Conservation (phyloP, 1,140 invertebrate species). For the Camponotus pennsylvanicus region DNA sequence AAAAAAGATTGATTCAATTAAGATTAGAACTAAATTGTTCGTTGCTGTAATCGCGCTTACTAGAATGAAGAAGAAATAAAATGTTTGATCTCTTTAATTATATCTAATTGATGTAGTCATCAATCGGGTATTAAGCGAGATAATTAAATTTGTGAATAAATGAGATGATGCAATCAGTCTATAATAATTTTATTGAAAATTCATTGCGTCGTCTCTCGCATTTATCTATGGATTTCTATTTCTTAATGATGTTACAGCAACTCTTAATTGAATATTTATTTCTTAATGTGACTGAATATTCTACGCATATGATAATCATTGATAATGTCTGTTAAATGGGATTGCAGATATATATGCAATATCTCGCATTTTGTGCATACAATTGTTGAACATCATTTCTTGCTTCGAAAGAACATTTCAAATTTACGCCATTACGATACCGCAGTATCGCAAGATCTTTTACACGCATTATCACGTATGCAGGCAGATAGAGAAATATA, state of each 20-base stretch:
- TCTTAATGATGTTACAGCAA: background rate
- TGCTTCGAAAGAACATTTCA: background rate
- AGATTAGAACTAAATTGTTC: background rate
- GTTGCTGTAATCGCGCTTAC: background rate
- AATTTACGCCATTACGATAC: background rate
- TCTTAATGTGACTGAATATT: background rate
- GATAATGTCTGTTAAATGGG: background rate
- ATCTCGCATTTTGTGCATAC: background rate
- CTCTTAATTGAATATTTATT: background rate
- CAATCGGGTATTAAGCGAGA: background rate
- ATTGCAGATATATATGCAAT: background rate
- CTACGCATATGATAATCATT: background rate
- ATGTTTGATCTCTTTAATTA: background rate
- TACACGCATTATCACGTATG: constrained; percentile 35
- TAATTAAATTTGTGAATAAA: background rate
- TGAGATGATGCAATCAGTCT: background rate
- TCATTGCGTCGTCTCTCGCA: too few relatives aligned
- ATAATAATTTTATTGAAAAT: background rate
- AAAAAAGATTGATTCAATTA: background rate
- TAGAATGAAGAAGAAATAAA: background rate
- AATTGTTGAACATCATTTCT: background rate
- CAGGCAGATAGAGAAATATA: constrained; percentile 18
- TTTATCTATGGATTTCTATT: background rate
- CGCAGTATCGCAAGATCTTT: constrained; percentile 4
- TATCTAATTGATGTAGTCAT: background rate